Evolutionary conservation across 2,888 invertebrate species (phyloP), one percentile per base, ranked within the genome.

Genomic region (Chalcosyrphus nemorum): DNA sequence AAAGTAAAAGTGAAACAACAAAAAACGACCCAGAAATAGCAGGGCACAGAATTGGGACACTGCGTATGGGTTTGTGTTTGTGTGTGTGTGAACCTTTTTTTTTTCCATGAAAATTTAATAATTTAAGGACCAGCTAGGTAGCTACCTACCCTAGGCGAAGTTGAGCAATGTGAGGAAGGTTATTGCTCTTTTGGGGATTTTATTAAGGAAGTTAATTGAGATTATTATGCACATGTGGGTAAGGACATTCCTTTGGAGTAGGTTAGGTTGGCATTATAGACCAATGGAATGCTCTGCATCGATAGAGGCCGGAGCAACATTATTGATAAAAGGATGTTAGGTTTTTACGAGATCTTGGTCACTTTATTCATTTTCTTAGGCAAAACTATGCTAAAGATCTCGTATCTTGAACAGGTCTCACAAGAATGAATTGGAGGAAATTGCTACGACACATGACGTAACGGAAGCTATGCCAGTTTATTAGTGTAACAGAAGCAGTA

Each of bases 91-190:
- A 74, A 54, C n/a, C n/a, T n/a, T n/a, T n/a, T n/a, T n/a, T n/a
- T 45, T 56, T 74, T 13, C 27, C n/a, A 35, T 63, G 35, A 75
- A n/a, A n/a, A 66, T 76, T 68, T 76, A 59, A 75, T 56, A 76
- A 66, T 76, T 76, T 76, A 59, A 76, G 56, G 15, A 15, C 21
- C n/a, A 1, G 21, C 9, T 19, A 27, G 15, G 9, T n/a, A 9
- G 13, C 71, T 50, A 35, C 7, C 11, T n/a, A n/a, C n/a, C 13
- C 17, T 13, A 3, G 11, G 3, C 41, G n/a, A 43, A 43, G 32
- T 57, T 27, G 11, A 24, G 54, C 21, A 56, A 35, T 61, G 35
- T 21, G 35, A 2, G 27, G 29, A 50, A 59, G 50, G 57, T 57
- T 66, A 76, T 68, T 50, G 66, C 50, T 45, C 66, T 29, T 43